Percentiles rank a stretch among this genome's conserved stretches.
Conservation (phyloP, 2,888 invertebrate species). For the Panopea generosa region DNA sequence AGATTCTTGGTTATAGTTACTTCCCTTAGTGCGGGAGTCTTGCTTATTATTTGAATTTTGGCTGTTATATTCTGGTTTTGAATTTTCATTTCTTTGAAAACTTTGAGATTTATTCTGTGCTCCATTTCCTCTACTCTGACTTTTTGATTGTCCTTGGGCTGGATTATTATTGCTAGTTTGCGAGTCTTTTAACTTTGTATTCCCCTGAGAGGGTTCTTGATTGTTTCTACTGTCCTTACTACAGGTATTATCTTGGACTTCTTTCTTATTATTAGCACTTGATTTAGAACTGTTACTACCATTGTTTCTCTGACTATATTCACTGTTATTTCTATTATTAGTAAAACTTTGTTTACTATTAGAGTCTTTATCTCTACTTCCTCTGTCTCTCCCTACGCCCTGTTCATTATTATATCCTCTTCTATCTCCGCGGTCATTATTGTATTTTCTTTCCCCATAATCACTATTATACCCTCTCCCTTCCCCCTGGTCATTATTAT, state of each 20-base stretch:
- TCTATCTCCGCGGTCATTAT: slow-evolving; percentile 5
- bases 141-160: slow-evolving; percentile 8
- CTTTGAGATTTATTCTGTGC: slow-evolving; percentile 19
- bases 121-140: slow-evolving; percentile 10
- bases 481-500: neutral
- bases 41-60: neutral
- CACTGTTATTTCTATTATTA: slow-evolving; percentile 24
- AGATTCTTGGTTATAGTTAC: slow-evolving; percentile 11
- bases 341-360: slow-evolving; percentile 11
- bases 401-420: slow-evolving; percentile 11
- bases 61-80: slow-evolving; percentile 1
- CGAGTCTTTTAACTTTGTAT: neutral
- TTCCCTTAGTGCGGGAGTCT: slow-evolving; percentile 34
- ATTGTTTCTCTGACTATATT: slow-evolving; percentile 16
- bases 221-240: slow-evolving; percentile 10
- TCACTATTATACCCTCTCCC: slow-evolving; percentile 3
- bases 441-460: slow-evolving; percentile 18
- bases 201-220: too few relatives aligned
- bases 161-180: neutral
- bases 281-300: neutral
- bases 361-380: slow-evolving; percentile 5
- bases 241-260: neutral
- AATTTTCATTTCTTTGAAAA: slow-evolving; percentile 13
- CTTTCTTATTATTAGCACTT: too few relatives aligned
- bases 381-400: neutral